phyloP scores from a whole-genome alignment of 2,888 invertebrate species.

The Athalia circularis region DNA sequence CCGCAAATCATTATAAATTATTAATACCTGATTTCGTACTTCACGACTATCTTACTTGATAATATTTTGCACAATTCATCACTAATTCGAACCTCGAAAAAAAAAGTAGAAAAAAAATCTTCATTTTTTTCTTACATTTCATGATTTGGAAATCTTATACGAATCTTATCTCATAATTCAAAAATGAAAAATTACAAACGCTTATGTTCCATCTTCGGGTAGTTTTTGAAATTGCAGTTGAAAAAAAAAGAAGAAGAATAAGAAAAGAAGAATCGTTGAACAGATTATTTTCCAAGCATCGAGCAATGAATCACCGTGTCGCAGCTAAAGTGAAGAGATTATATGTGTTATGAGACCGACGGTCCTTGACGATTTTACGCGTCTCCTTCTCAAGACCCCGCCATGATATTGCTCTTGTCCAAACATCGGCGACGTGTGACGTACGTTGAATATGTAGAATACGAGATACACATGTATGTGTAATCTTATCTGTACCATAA shows the following conservation, averaged over 20 bases:
- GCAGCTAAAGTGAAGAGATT: slow-evolving; percentile 34
- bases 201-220: neutral
- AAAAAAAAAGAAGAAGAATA: neutral
- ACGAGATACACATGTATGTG: too few species aligned
- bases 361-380: slow-evolving; percentile 21
- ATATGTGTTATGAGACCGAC: slow-evolving; percentile 20
- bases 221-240: slow-evolving; percentile 19
- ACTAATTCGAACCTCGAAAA: too few species aligned
- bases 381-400: neutral
- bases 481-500: neutral
- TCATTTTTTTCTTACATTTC: too few species aligned
- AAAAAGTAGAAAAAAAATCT: too few species aligned
- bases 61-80: too few species aligned
- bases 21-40: slow-evolving; percentile 3
- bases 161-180: too few species aligned
- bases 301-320: slow-evolving; percentile 25
- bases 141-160: too few species aligned
- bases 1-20: slow-evolving; percentile 38
- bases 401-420: slow-evolving; percentile 12
- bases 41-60: too few species aligned
- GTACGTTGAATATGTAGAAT: neutral
- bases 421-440: slow-evolving; percentile 18
- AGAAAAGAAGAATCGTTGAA: slow-evolving; percentile 1
- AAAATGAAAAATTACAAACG: too few species aligned
- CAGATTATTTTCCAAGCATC: neutral